Conservation (phyloP, 2,888 invertebrate species). For the Cerceris ruficornis region DNA sequence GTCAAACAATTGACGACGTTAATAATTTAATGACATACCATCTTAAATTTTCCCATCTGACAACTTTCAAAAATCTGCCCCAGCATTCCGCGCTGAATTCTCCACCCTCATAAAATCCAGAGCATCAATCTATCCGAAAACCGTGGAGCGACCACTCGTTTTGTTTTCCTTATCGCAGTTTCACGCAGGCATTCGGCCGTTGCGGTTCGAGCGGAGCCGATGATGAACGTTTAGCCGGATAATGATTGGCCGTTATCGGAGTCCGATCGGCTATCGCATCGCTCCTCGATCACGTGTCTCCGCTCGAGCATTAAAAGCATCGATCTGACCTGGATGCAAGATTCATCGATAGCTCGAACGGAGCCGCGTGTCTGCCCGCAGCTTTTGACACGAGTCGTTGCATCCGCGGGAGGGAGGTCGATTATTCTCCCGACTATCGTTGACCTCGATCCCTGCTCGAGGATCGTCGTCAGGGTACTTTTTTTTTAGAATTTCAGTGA, state of each 20-base stretch:
- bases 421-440: constrained; percentile 43
- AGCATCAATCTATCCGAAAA: too few species aligned
- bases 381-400: constrained; percentile 27
- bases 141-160: too few species aligned
- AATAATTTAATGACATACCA: too few species aligned
- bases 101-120: background rate
- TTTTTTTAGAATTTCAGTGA: too few species aligned
- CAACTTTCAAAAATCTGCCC: too few species aligned
- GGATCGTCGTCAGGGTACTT: constrained; percentile 25
- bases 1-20: too few species aligned
- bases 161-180: too few species aligned
- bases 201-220: background rate
- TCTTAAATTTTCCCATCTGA: too few species aligned
- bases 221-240: background rate
- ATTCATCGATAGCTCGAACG: constrained; percentile 45
- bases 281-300: background rate
- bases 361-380: background rate
- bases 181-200: background rate
- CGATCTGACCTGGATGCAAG: constrained; percentile 61
- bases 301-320: constrained; percentile 5
- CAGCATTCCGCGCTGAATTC: background rate
- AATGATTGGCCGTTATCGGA: constrained; percentile 7
- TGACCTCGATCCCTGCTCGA: constrained; percentile 40
- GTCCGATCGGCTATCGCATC: constrained; percentile 1
- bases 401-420: constrained; percentile 26